Conservation (phyloP, 2,888 invertebrate genomes). For the Theodoxus fluviatilis region DNA sequence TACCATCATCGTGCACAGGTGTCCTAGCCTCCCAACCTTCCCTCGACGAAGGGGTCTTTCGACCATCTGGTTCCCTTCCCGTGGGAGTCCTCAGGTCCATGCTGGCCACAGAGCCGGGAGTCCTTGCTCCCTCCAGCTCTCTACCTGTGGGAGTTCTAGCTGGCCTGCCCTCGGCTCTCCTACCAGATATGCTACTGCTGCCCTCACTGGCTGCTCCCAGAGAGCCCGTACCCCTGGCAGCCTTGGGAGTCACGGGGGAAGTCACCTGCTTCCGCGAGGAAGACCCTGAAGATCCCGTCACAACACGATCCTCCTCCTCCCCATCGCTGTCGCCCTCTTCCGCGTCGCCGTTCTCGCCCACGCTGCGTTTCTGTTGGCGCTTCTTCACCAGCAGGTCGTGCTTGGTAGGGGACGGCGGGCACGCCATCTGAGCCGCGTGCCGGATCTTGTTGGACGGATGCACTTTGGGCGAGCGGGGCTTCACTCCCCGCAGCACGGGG, state of each 20-base stretch:
- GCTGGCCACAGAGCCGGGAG: too few relatives aligned
- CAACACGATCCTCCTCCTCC: conserved; percentile 32
- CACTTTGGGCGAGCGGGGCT: conserved; percentile 48
- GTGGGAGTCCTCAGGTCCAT: too few relatives aligned
- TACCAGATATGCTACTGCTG: too few relatives aligned
- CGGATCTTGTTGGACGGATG: conserved; percentile 44
- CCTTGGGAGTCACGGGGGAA: conserved; percentile 20
- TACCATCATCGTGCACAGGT: too few relatives aligned
- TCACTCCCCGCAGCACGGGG: conserved; percentile 39
- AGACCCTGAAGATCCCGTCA: conserved; percentile 37
- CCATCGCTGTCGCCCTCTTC: conserved; percentile 13
- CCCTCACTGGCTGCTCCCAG: too few relatives aligned
- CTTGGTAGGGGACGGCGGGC: conserved; percentile 40
- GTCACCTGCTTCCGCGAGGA: conserved; percentile 23
- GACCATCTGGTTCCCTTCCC: too few relatives aligned
- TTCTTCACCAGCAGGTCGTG: conserved; percentile 44
- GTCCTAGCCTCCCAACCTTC: too few relatives aligned
- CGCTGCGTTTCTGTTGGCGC: conserved; percentile 34
- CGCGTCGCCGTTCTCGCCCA: neutral
- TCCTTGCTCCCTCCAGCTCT: too few relatives aligned
- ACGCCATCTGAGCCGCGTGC: conserved; percentile 33
- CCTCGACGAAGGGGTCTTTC: too few relatives aligned
- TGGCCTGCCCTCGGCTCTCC: too few relatives aligned
- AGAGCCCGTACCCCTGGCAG: too few relatives aligned
- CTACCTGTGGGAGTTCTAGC: too few relatives aligned